A percentile compares a stretch with the other conserved stretches of the same genome.
Conservation (phyloP, 2,113 vertebrate genomes). For the Nycticebus coucang region DNA sequence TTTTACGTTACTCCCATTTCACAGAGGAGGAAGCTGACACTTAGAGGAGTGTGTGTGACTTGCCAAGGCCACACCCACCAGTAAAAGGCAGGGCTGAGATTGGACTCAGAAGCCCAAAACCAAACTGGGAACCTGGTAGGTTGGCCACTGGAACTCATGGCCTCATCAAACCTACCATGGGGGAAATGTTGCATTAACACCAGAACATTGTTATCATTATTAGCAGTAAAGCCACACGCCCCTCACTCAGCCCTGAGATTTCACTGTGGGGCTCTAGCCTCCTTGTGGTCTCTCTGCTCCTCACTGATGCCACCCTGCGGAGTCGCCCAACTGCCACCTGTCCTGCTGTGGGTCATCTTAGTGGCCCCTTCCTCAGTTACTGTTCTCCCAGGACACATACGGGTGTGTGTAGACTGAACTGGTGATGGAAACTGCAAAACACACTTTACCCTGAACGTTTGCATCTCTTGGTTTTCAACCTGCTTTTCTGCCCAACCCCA, state of each 20-base stretch:
- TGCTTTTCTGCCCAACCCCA: neutral
- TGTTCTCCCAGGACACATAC: neutral
- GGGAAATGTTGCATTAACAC: accelerated
- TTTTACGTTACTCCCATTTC: accelerated
- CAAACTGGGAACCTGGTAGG: neutral
- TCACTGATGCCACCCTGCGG: neutral
- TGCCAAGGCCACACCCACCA: neutral
- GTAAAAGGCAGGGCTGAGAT: neutral
- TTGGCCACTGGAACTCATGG: accelerated
- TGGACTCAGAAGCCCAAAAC: neutral
- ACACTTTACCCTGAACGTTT: neutral
- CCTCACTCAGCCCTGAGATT: neutral
- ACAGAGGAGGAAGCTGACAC: neutral
- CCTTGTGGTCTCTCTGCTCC: neutral
- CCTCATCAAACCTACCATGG: neutral
- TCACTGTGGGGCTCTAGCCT: neutral
- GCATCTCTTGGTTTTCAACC: neutral
- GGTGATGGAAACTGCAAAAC: neutral
- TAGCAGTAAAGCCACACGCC: neutral
- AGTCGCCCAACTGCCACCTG: neutral
- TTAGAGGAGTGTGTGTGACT: neutral
- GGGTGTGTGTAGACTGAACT: neutral
- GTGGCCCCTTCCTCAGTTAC: neutral
- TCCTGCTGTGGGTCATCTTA: neutral
- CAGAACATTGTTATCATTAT: neutral